Base-by-base conservation (phyloP, 2,113 vertebrate genomes). In the Sitta europaea region DNA sequence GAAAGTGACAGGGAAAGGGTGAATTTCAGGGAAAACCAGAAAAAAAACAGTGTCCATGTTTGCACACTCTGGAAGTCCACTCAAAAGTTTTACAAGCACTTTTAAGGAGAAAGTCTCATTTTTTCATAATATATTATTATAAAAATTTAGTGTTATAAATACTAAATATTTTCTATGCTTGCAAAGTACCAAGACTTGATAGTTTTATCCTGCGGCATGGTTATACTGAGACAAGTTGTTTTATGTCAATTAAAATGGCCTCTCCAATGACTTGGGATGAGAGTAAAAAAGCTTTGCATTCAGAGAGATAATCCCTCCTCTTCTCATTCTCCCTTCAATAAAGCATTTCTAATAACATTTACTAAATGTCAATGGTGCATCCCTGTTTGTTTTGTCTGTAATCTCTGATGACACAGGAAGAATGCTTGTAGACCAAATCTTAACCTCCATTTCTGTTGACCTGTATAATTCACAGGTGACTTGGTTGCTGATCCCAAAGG, bases 381-480 rank as follows among this genome's bases (percentile, higher is more conserved):
- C 29, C 16, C 45, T 83, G 50, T 83, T 94, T 91, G 72, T 84
- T 81, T 94, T 77, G 48, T 87, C 65, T 81, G 80, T 71, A 84
- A 63, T 96, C 76, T 95, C 80, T n/a, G 36, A 74, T 89, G 65
- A 75, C 53, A 82, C 42, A 27, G 48, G 83, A 53, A 94, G 35
- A 88, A 86, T 78, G 73, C 5, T 1, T 10, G 7, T 48, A 72
- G 83, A 86, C 79, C 80, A 94, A 62, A 91, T 21, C 75, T 86
- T 84, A 86, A 77, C 80, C 86, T 78, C 63, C 48, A 42, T 95
- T 95, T 95, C 72, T 94, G 43, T 55, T 95, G 96, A 95, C 92
- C 91, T 97, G 31, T 48, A 3, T 57, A 87, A 95, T 89, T 95
- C 88, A 89, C 89, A 94, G 86, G 76, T 94, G 95, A 96, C 80